Conservation (phyloP, 2,797 vertebrate species). For the Prionace glauca region DNA sequence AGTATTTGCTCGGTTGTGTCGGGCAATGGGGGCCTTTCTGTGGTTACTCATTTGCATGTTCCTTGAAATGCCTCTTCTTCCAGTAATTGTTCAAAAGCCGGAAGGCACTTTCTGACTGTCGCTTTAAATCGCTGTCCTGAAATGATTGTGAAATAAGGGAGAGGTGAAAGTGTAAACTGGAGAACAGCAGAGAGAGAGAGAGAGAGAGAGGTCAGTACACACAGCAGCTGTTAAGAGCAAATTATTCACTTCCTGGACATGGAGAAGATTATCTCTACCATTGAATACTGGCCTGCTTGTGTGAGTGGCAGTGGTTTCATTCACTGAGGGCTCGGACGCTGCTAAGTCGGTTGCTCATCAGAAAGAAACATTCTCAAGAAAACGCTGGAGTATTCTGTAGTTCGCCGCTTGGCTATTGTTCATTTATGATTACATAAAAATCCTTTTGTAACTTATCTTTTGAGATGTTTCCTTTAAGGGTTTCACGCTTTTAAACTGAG, state of each 20-base stretch:
- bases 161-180: constrained; percentile 9
- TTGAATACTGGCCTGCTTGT: constrained; percentile 3
- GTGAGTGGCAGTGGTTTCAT: not conserved
- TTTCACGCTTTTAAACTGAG: not conserved
- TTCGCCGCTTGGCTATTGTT: not conserved
- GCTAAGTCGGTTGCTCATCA: not conserved
- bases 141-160: not conserved
- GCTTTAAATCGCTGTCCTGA: not conserved
- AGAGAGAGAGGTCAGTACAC: constrained; percentile 2
- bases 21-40: not conserved
- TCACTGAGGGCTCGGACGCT: not conserved
- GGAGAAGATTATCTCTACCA: constrained; percentile 9
- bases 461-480: not conserved
- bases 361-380: not conserved
- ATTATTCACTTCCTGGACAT: constrained; percentile 34
- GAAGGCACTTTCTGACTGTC: not conserved
- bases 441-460: not conserved
- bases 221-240: not conserved
- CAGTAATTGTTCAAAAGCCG: not conserved
- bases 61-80: not conserved
- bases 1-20: not conserved
- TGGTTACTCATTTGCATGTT: not conserved
- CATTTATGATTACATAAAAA: not conserved
- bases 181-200: not conserved
- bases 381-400: not conserved